phyloP scores from a whole-genome alignment of 2,113 vertebrate species.

The Malurus alboscapulatus region DNA sequence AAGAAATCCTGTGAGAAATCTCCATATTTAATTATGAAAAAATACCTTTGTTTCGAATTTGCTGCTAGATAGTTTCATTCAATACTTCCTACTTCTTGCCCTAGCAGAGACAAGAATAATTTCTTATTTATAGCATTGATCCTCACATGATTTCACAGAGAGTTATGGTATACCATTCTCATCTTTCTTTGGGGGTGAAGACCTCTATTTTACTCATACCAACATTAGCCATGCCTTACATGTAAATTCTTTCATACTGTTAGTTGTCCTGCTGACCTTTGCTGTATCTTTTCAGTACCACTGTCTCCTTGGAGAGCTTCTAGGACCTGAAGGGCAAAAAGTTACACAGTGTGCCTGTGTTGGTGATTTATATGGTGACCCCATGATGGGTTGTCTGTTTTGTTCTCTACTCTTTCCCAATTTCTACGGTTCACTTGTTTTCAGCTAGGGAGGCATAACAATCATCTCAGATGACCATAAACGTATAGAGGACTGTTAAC shows the following conservation, averaged over 20 bases:
- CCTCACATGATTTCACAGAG: not conserved
- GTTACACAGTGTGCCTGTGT: not conserved
- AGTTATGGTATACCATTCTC: not conserved
- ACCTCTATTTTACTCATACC: not conserved
- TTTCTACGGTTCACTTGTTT: not conserved
- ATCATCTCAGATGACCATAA: not conserved
- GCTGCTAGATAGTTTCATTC: not conserved
- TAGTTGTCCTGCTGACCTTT: not conserved
- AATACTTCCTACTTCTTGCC: not conserved
- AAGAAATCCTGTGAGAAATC: not conserved
- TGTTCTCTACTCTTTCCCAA: not conserved
- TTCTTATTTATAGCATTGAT: not conserved
- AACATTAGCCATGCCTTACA: not conserved
- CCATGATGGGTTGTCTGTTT: not conserved
- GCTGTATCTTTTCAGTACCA: not conserved
- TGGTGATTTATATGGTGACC: not conserved
- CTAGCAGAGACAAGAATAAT: not conserved
- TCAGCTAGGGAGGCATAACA: not conserved
- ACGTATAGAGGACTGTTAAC: not conserved
- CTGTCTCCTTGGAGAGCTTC: not conserved
- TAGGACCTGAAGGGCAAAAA: accelerated
- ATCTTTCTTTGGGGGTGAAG: not conserved
- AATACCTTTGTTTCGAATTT: not conserved
- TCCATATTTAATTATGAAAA: not conserved
- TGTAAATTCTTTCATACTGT: not conserved